Base-by-base conservation (phyloP, 2,888 invertebrate species). In the Spialia ferax region DNA sequence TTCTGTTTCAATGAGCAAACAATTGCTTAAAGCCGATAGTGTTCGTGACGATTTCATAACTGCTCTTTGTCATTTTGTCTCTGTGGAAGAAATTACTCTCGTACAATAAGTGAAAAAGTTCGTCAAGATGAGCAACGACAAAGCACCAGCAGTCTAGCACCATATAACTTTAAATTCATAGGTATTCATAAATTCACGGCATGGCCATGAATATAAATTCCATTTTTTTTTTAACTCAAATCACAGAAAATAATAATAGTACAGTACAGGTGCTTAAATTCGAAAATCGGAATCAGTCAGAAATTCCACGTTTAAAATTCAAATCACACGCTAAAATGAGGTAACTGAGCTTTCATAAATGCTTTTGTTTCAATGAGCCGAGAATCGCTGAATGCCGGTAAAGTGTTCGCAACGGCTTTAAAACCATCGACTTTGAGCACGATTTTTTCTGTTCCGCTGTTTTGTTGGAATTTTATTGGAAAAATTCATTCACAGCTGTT, bases 1-100 rank as follows among this genome's bases (percentile, higher is more conserved):
- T 59, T 57, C 56, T 52, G 59, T 65, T 57, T 35, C 50, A 65
- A 65, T 59, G 57, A 50, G 50, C 50, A 48, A 26, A 50, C 57
- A 56, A 35, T 13, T 48, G 64, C 38, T 45, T 13, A 63, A 57
- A 45, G 32, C 45, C 20, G 23, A 35, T 32, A 56, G 63, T 45
- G 20, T 55, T 55, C 56, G 56, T 22, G 50, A 64, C 64, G 22
- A 56, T 59, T 65, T 65, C 65, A 65, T 65, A 65, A 65, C 65
- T 50, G 57, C n/a, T n/a, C n/a, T 65, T 65, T 57, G 64, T n/a
- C n/a, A 48, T 56, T 48, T 56, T 64, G 35, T 18, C 35, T 50
- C 56, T n/a, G 18, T 59, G 57, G 35, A 35, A 50, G 38, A 50
- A 57, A 56, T 57, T 35, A 23, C 20, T 64, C 55, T 56, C 56